These are phyloP conservation scores for Coelopa frigida DNA, from an alignment of 1,140 invertebrate genomes.

Conservation along the genomic window DNA sequence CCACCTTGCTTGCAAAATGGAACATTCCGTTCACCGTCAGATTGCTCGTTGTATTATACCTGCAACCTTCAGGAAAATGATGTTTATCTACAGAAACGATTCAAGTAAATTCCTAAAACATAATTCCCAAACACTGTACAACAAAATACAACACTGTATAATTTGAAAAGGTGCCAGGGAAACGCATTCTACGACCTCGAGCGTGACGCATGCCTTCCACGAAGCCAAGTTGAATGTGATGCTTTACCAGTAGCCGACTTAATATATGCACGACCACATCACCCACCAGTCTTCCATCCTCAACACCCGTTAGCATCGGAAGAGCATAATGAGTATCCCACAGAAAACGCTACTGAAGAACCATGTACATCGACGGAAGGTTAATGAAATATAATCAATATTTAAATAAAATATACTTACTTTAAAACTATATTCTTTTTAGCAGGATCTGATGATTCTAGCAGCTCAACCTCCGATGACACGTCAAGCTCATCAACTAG, in stretches of 20 bases:
- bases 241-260: conserved; percentile 17
- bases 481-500: not conserved
- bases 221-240: conserved; percentile 20
- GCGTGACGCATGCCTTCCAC: conserved; percentile 21
- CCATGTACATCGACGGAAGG: too few relatives aligned
- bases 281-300: conserved; percentile 1
- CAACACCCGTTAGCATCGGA: conserved; percentile 3
- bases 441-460: too few relatives aligned
- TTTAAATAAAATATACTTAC: too few relatives aligned
- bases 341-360: conserved; percentile 5
- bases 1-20: conserved; percentile 36
- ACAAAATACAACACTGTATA: not conserved
- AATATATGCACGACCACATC: conserved; percentile 17
- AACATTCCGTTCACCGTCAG: conserved; percentile 36
- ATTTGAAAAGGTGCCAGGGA: conserved; percentile 23
- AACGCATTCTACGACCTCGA: conserved; percentile 26
- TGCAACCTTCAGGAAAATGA: conserved; percentile 31
- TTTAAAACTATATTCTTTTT: too few relatives aligned
- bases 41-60: conserved; percentile 43
- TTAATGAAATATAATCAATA: too few relatives aligned
- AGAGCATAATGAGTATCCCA: conserved; percentile 9
- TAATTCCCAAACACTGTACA: too few relatives aligned
- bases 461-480: too few relatives aligned
- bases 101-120: conserved; percentile 32
- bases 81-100: conserved; percentile 39